Evolutionary conservation across 2,797 vertebrate species (phyloP).

Genomic region (Ctenopoma multispine): DNA sequence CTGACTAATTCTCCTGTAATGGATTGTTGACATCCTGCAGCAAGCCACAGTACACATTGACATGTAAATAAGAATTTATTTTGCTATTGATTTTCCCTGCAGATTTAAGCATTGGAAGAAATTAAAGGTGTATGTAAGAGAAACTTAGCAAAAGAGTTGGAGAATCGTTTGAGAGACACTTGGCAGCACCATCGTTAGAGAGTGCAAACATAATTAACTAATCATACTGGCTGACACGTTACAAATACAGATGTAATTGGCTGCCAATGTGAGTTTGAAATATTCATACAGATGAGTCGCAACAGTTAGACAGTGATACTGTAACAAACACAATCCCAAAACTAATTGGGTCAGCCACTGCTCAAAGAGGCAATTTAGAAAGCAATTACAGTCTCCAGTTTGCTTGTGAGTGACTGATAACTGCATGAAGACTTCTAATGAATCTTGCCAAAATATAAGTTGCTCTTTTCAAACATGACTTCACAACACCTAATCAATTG

Average conservation of each 20-base stretch:
- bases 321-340: conserved; percentile 75
- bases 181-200: conserved; percentile 43
- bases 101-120: conserved; percentile 35
- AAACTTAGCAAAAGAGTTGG: conserved; percentile 11
- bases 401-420: conserved; percentile 64
- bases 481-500: conserved; percentile 53
- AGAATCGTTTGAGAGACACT: conserved; percentile 45
- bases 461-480: conserved; percentile 52
- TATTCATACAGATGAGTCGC: conserved; percentile 73
- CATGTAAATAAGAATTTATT: conserved; percentile 50
- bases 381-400: conserved; percentile 75
- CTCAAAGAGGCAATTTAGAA: conserved; percentile 78
- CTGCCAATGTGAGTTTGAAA: conserved; percentile 78
- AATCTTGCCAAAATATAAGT: conserved; percentile 54
- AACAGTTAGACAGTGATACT: conserved; percentile 64
- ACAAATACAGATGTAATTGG: conserved; percentile 78
- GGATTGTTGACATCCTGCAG: conserved; percentile 41
- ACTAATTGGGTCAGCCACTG: conserved; percentile 79
- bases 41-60: conserved; percentile 43
- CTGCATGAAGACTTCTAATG: conserved; percentile 51
- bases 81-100: conserved; percentile 50
- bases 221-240: conserved; percentile 75
- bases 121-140: not conserved
- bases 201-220: conserved; percentile 78
- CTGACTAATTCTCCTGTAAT: conserved; percentile 25